Evolutionary conservation across 2,113 vertebrate genomes (phyloP), one percentile per base, ranked within the genome.

Genomic region (Mastomys coucha): DNA sequence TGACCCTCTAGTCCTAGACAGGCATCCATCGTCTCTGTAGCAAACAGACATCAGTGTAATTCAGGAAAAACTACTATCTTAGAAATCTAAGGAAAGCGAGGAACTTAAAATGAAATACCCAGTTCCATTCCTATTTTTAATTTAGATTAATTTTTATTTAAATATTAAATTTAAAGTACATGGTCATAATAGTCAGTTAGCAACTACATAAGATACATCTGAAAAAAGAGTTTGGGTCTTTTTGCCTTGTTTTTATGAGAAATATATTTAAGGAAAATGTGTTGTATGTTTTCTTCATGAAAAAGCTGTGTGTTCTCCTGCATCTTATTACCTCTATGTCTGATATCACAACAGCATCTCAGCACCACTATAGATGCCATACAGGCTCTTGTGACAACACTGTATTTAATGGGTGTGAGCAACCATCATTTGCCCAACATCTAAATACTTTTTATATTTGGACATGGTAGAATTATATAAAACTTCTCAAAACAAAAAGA

Each of bases 401-500:
- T 80, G 51, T 58, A 81, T 58, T n/a, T 80, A 81, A 63, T 42
- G 5, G 76, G 19, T 70, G 24, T 31, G 19, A 39, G 28, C 73
- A 45, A 88, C 67, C 42, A 67, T 11, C 24, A n/a, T 78, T 73
- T 22, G 2, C 14, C 53, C 75, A 78, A 2, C 0, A 0, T 92
- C 53, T 77, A 67, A 86, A 78, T 82, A 67, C 42, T 96, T 51
- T 31, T 31, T 11, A 65, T 77, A 81, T 73, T 16, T 2, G 16
- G 4, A 84, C 60, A 14, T 58, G 73, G 91, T 91, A 56, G 90
- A 95, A 76, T 91, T 67, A 4, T 63, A 58, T 53, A 58, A 95
- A 88, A 94, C 96, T 89, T 85, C 80, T 93, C 45, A 91, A 91
- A 96, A 33, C 56, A 91, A 73, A 91, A 92, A 33, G 45, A 90